phyloP scores from a whole-genome alignment of 2,888 invertebrate genomes.

The Aelia acuminata region DNA sequence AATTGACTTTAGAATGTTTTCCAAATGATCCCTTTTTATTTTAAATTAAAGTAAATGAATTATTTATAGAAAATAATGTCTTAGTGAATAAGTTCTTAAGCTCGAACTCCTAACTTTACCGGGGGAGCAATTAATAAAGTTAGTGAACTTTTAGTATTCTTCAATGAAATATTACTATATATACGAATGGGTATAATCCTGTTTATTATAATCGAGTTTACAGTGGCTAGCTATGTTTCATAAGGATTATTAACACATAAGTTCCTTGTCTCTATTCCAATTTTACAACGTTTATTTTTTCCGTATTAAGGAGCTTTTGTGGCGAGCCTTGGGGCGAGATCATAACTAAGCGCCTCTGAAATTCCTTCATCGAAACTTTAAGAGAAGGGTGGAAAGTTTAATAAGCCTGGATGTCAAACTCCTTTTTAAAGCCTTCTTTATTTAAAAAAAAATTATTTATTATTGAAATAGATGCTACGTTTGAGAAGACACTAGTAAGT shows the following conservation, averaged over 20 bases:
- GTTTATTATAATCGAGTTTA: neutral
- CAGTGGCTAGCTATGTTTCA: neutral
- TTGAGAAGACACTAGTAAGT: neutral
- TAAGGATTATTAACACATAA: neutral
- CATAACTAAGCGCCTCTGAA: constrained; percentile 9
- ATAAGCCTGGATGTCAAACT: constrained; percentile 29
- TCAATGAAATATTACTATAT: too few relatives aligned
- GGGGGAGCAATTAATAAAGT: too few relatives aligned
- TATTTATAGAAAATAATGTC: too few relatives aligned
- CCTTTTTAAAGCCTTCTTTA: neutral
- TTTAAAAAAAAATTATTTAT: neutral
- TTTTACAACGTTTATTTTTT: neutral
- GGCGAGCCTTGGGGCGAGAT: neutral
- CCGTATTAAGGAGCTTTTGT: neutral
- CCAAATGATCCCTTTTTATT: too few relatives aligned
- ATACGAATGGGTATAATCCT: neutral
- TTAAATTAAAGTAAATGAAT: too few relatives aligned
- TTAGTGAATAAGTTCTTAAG: too few relatives aligned
- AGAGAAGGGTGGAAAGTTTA: constrained; percentile 30
- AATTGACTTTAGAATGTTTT: too few relatives aligned
- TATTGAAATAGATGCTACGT: neutral
- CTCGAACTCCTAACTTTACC: too few relatives aligned
- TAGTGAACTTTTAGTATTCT: too few relatives aligned
- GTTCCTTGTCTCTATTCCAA: neutral
- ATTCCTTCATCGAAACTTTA: neutral